These are phyloP conservation scores for Drosophila suzukii DNA, from an alignment of 1,140 invertebrate species.

Conservation along the genomic window DNA sequence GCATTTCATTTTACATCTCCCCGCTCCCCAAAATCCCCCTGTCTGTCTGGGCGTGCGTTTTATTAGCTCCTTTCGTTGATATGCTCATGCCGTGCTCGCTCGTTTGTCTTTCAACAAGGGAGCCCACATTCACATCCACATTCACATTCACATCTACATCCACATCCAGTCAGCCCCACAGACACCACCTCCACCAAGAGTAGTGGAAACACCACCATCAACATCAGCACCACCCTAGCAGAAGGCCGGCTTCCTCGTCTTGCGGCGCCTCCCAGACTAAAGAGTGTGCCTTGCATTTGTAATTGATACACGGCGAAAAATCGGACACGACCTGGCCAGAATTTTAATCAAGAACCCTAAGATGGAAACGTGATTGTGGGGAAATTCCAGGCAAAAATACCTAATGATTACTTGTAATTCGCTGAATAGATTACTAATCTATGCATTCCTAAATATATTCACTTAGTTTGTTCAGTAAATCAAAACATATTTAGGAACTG, in stretches of 20 bases:
- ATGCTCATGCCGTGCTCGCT: slow-evolving; percentile 77
- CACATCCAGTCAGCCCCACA: slow-evolving; percentile 27
- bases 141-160: slow-evolving; percentile 29
- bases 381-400: background rate
- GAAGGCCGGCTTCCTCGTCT: slow-evolving; percentile 33
- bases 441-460: background rate
- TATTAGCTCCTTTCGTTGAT: slow-evolving; percentile 82
- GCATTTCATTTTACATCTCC: slow-evolving; percentile 73
- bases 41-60: slow-evolving; percentile 68
- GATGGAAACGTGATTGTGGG: background rate
- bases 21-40: slow-evolving; percentile 15
- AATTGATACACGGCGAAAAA: slow-evolving; percentile 62
- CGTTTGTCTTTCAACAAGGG: slow-evolving; percentile 75
- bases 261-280: slow-evolving; percentile 61
- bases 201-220: slow-evolving; percentile 25
- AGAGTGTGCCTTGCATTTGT: slow-evolving; percentile 72
- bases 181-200: slow-evolving; percentile 20
- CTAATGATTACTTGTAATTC: background rate
- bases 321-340: background rate
- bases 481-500: too few species aligned
- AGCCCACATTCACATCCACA: slow-evolving; percentile 34
- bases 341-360: slow-evolving; percentile 2
- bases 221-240: slow-evolving; percentile 36
- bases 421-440: background rate
- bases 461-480: too few species aligned